Evolutionary conservation across 1,140 invertebrate species (phyloP), one percentile per base, ranked within the genome.

Genomic region (Diorhabda sublineata): DNA sequence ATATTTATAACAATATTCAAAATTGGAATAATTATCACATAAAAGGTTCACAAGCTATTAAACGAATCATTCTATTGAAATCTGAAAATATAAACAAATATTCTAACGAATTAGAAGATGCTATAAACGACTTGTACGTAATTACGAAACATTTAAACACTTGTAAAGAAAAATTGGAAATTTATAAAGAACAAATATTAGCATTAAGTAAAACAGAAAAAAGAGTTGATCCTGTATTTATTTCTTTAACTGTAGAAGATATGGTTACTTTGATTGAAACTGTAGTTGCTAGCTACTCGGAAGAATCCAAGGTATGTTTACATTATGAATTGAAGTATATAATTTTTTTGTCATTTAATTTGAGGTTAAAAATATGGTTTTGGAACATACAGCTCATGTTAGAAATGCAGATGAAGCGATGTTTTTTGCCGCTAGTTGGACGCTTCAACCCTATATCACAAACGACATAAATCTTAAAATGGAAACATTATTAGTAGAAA

Each of bases 1-100:
- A 81, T 72, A 56, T 81, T 45, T 78, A 80, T 61, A 81, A 80
- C 72, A 76, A 72, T 70, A 80, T 81, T 44, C 80, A 81, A 71
- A 72, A 71, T 69, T 81, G 80, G 80, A 81, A 81, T 68, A 68
- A 73, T 43, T 62, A 69, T 52, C 79, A 81, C 62, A 76, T 80
- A n/a, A 70, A 73, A 65, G 80, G 80, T 5, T 75, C 75, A 11
- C 63, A 63, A 11, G 67, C 78, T 66, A 73, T 80, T 7, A 77
- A 78, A 72, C 62, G 77, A 68, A 79, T 81, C 47, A 73, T 74
- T 52, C 45, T 63, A 11, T 45, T 77, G 45, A 79, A 79, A 73
- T 58, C 69, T 45, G 64, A 75, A 67, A 66, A 68, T 52, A 57
- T 44, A 8, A 70, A 75, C 67, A 64, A 62, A 61, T 76, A 75